Evolutionary conservation across 1,140 invertebrate genomes (phyloP), one percentile per base, ranked within the genome.

Genomic region (Nymphalis io): DNA sequence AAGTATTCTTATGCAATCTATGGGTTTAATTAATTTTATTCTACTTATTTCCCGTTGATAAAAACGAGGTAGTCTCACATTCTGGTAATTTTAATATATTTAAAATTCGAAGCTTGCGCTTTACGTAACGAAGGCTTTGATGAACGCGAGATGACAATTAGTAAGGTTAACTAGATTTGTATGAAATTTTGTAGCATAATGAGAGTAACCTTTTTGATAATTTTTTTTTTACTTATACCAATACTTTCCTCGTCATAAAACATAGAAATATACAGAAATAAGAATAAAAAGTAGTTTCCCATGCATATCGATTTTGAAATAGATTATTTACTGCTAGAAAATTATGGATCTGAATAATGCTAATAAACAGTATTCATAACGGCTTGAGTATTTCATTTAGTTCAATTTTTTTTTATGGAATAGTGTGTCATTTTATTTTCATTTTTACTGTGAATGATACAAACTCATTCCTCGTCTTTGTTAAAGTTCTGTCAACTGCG

Each of bases 141-240:
- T 27, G 51, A 55, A 55, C 20, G 51, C 51, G 21, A 55, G 51
- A 27, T 27, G 51, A 55, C 23, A 55, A 55, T 55, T 55, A 55
- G 20, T 55, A 23, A 55, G 51, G 51, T 55, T 55, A 55, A 55
- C 51, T 27, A 55, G 51, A 55, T 55, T 55, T 23, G n/a, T 21
- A 13, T 55, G 21, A n/a, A 55, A 55, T 55, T 27, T 27, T 4
- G 21, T 55, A 55, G 13, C 51, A 20, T n/a, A 51, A 51, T 51
- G 46, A 51, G 18, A 51, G 20, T 18, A 42, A 42, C 13, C 18
- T 18, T 51, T 51, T 51, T 18, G 46, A 51, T 51, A 10, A 51
- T 20, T 20, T 12, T 51, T n/a, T n/a, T 0, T 8, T 8, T 33
- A 33, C 27, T 33, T 33, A 1, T 8, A 33, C 10, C 27, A 33